Evolutionary conservation across 2,113 vertebrate species (phyloP).

Genomic region (Scomber scombrus): DNA sequence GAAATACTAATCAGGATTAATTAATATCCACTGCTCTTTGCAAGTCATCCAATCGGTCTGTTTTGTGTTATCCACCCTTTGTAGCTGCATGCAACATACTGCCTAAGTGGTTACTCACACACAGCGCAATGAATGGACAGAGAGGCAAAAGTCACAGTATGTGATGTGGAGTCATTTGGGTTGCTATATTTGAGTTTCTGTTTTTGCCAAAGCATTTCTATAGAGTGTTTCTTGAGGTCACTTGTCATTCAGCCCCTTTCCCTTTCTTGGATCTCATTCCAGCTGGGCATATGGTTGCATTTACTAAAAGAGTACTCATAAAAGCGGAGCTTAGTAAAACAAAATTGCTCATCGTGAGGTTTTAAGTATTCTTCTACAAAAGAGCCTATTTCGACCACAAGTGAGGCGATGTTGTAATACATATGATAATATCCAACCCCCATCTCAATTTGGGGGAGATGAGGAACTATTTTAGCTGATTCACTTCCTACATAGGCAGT

Average conservation of each 20-base stretch:
- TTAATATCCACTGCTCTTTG: slow-evolving; percentile 55
- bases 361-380: slow-evolving; percentile 73
- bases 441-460: slow-evolving; percentile 58
- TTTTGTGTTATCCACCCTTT: slow-evolving; percentile 56
- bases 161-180: slow-evolving; percentile 57
- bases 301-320: slow-evolving; percentile 74
- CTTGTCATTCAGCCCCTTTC: slow-evolving; percentile 71
- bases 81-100: slow-evolving; percentile 44
- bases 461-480: slow-evolving; percentile 58
- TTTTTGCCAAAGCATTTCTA: slow-evolving; percentile 66
- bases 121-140: slow-evolving; percentile 29
- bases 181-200: slow-evolving; percentile 49
- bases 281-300: slow-evolving; percentile 78
- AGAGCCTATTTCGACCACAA: slow-evolving; percentile 66
- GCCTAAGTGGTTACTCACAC: slow-evolving; percentile 31
- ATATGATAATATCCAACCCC: slow-evolving; percentile 67
- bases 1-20: slow-evolving; percentile 68
- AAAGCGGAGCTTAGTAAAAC: slow-evolving; percentile 76
- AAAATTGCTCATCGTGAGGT: slow-evolving; percentile 74
- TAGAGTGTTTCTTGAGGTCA: slow-evolving; percentile 70
- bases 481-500: slow-evolving; percentile 69
- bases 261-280: slow-evolving; percentile 66
- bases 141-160: slow-evolving; percentile 39
- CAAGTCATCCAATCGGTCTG: slow-evolving; percentile 58
- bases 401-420: slow-evolving; percentile 66